These are phyloP conservation scores for Fistularia commersonii DNA, from an alignment of 2,797 vertebrate genomes.

Conservation along the genomic window DNA sequence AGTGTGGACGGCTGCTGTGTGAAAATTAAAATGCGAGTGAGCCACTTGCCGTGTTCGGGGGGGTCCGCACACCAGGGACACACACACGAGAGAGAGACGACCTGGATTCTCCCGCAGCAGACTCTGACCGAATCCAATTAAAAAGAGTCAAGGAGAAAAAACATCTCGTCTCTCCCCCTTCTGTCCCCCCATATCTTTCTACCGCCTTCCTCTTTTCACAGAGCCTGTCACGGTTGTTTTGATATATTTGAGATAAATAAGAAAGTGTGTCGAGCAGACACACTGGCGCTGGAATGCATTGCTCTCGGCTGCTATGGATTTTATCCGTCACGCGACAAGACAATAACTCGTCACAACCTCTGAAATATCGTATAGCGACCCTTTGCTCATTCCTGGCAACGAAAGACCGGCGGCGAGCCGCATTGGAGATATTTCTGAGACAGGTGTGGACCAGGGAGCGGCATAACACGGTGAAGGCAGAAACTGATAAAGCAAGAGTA, in stretches of 20 bases:
- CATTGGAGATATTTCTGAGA: too few species aligned
- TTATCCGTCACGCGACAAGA: too few species aligned
- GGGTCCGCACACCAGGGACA: slow-evolving; percentile 19
- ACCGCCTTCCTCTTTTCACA: neutral
- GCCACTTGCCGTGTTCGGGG: slow-evolving; percentile 33
- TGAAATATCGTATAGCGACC: too few species aligned
- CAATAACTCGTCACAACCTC: too few species aligned
- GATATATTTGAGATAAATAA: neutral
- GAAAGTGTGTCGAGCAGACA: neutral
- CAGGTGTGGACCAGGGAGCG: neutral
- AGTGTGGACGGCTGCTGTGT: slow-evolving; percentile 7
- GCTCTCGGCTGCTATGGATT: too few species aligned
- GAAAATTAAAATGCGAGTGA: slow-evolving; percentile 54
- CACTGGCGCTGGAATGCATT: too few species aligned
- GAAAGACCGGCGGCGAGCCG: too few species aligned
- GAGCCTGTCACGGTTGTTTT: neutral
- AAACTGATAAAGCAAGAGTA: neutral
- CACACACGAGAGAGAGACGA: slow-evolving; percentile 26
- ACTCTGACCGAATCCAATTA: slow-evolving; percentile 45
- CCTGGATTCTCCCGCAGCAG: slow-evolving; percentile 24
- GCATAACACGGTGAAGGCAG: neutral
- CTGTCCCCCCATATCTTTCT: slow-evolving; percentile 1
- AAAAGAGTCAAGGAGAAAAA: slow-evolving; percentile 38
- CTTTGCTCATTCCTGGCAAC: too few species aligned
- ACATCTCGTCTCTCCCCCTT: slow-evolving; percentile 10